Evolutionary conservation across 1,140 invertebrate genomes (phyloP), one percentile per base, ranked within the genome.

Genomic region (Tetraneura akinire): DNA sequence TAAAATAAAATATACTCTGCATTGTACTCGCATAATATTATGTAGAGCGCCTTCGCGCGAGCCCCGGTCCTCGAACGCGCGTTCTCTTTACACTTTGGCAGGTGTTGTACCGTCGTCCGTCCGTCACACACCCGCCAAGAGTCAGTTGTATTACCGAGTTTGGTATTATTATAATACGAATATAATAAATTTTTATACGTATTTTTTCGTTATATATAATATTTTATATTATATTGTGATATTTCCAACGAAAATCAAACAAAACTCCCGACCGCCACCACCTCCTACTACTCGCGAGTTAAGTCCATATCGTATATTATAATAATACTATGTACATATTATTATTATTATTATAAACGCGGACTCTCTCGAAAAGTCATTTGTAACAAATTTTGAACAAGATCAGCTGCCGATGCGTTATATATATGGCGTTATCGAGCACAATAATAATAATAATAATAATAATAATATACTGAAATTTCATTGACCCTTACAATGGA

Each of bases 311-410:
- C n/a, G n/a, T n/a, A n/a, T n/a, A n/a, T n/a, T n/a, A n/a, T n/a
- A n/a, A n/a, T n/a, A n/a, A n/a, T n/a, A n/a, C n/a, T n/a, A n/a
- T n/a, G n/a, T n/a, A n/a, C n/a, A 37, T 37, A 37, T 37, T 37
- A 37, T 37, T 37, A 4, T 37, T 37, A n/a, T n/a, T n/a, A n/a
- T n/a, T n/a, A n/a, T n/a, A n/a, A n/a, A n/a, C n/a, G 32, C 32
- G 3, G 29, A 64, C 23, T 64, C 51, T 74, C 71, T 60, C 73
- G 73, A 49, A 76, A 60, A 76, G 73, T 76, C 73, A 76, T 76
- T 76, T 76, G 73, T 76, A 76, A 76, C 73, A 60, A 76, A 76
- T 76, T 76, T 76, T 14, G 14, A 42, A 47, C 73, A n/a, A 76
- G 73, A 76, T 76, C 73, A 76, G 73, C 73, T 76, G 70, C 49